Base-by-base conservation (phyloP, 2,113 vertebrate species). In the Lophotis ruficrista region DNA sequence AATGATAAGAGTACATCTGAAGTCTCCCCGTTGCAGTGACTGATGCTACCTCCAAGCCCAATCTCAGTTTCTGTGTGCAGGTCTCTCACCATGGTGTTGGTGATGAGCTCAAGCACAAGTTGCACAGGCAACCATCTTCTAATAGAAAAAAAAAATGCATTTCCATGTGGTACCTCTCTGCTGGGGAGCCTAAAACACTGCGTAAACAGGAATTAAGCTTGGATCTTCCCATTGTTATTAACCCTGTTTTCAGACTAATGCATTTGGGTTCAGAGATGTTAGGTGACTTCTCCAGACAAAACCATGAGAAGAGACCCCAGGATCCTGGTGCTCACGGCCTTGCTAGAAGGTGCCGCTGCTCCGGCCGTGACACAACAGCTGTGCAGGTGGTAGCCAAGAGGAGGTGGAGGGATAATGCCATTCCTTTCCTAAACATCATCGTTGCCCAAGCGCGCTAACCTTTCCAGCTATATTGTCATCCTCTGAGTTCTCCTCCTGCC, bases 401-500 rank as follows among this genome's bases (percentile, higher is more conserved):
- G 53, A 69, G 58, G 16, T 2, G 8, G 28, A 38, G 62, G 48
- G 38, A 8, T 10, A 33, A 56, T 41, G 14, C 61, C 35, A 12
- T 65, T 78, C 75, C 60, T 60, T 45, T 56, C 83, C 89, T 35
- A 56, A 69, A 62, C 23, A 45, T 35, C 83, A 6, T 28, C 38
- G 23, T 14, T 79, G 14, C 77, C 68, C 76, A 61, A 77, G 68
- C 10, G 57, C 86, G 88, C 65, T 64, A 4, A 56, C 77, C 92
- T 85, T 90, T 24, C 77, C 94, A 82, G 86, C 61, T 91, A 11
- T 41, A 53, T 57, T 86, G 83, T 81, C 76, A 78, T 87, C 33
- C 90, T 94, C 84, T 95, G 72, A 81, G 72, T 94, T 92, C 81
- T 89, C 80, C 86, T 94, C 77, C 61, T 96, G 70, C 84, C 90